These are phyloP conservation scores for Alauda arvensis DNA, from an alignment of 2,797 vertebrate species.

Conservation along the genomic window DNA sequence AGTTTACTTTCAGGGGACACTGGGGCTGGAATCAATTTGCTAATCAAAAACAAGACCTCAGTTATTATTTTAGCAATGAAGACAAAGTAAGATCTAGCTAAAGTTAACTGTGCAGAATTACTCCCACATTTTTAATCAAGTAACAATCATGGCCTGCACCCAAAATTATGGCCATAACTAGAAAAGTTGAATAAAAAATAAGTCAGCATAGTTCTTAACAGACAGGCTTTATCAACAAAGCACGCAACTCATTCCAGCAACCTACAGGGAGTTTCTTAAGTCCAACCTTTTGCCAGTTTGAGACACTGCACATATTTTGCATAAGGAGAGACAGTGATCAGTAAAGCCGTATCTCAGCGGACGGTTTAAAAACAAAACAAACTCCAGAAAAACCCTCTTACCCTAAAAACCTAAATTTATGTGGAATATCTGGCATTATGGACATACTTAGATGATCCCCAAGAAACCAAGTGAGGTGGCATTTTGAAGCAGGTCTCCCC, in stretches of 20 bases:
- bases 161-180: background rate
- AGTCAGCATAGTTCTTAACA: background rate
- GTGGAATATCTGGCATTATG: background rate
- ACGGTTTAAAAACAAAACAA: background rate
- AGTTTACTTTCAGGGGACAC: background rate
- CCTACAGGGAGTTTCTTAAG: background rate
- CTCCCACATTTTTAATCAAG: background rate
- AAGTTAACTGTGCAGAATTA: background rate
- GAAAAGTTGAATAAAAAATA: background rate
- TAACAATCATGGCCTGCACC: background rate
- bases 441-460: background rate
- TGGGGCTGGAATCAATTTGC: background rate
- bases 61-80: too few relatives aligned
- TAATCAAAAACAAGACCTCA: background rate
- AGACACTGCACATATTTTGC: background rate
- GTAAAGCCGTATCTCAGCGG: background rate
- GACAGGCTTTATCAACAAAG: background rate
- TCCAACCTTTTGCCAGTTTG: background rate
- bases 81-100: too few relatives aligned
- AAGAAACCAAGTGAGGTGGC: background rate
- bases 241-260: background rate
- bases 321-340: background rate
- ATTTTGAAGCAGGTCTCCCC: background rate
- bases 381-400: accelerated
- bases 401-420: background rate